Conservation (phyloP, 92 coral and sea anemone genomes). For the Chrysogorgia sp. region DNA sequence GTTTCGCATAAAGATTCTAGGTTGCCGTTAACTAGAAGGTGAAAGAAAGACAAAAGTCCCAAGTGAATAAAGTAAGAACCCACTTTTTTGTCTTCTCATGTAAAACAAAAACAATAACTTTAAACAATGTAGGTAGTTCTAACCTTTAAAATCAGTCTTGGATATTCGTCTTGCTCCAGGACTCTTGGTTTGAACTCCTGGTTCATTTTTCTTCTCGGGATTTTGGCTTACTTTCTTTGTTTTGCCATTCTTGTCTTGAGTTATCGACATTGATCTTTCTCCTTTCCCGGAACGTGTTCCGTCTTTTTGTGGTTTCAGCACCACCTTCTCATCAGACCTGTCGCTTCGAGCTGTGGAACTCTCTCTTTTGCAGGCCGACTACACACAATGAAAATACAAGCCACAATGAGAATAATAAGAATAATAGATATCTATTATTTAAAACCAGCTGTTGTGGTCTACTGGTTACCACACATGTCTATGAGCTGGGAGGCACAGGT, state of each 20-base stretch:
- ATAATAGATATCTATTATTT: too few species aligned
- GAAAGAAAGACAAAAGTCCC: too few species aligned
- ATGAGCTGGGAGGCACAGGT: too few species aligned
- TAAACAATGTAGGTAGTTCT: constrained; percentile 61
- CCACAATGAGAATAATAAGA: too few species aligned
- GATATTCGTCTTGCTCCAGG: constrained; percentile 76
- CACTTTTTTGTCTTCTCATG: too few species aligned
- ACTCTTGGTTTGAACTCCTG: constrained; percentile 62
- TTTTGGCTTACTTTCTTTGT: constrained; percentile 54
- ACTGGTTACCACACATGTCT: too few species aligned
- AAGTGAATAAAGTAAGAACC: too few species aligned
- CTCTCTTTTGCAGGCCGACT: constrained; percentile 64
- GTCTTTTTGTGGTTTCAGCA: constrained; percentile 64
- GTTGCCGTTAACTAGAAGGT: too few species aligned
- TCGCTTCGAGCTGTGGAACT: constrained; percentile 54
- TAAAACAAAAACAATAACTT: constrained; percentile 36
- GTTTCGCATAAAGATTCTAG: too few species aligned
- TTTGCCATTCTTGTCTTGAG: constrained; percentile 53
- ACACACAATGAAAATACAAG: too few species aligned
- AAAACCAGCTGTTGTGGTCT: too few species aligned
- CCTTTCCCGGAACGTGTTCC: constrained; percentile 72
- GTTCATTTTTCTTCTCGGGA: constrained; percentile 67
- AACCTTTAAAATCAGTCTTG: constrained; percentile 61
- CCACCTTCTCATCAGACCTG: constrained; percentile 56
- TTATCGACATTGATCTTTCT: constrained; percentile 70